Base-by-base conservation (phyloP, 1,140 invertebrate genomes). In the Hermetia illucens region DNA sequence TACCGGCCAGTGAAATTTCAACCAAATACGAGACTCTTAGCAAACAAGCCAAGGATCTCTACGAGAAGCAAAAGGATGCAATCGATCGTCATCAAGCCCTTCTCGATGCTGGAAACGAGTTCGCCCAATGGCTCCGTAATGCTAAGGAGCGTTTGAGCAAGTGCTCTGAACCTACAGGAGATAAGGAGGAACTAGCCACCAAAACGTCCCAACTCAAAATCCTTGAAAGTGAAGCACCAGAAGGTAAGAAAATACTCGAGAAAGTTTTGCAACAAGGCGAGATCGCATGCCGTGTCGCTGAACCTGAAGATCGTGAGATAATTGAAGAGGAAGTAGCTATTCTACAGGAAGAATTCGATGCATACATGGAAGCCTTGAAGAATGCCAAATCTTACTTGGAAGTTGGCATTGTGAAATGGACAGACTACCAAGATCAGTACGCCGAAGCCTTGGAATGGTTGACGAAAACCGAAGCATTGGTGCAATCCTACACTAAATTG, bases 381-480 rank as follows among this genome's bases (percentile, higher is more conserved):
- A 79, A 76, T 47, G 82, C 82, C 0, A 91, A 92, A 64, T 72
- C 71, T 42, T 67, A 88, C 18, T 68, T 96, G 4, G 89, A 95
- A 65, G 70, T 79, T 39, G 87, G 83, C 43, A 86, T 94, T 52
- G 85, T 90, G 0, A 89, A 91, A 62, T 94, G 90, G 90, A 86
- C 83, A 13, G 87, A 95, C 62, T 94, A 93, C 53, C 87, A 94
- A 63, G 87, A 93, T 56, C 86, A 92, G 49, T 89, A 89, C 52
- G 77, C 78, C 49, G 84, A 90, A 65, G 87, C 87, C 33, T 66
- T 79, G 36, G 79, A 88, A 47, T 93, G 88, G 88, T 65, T 94
- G 30, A 79, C 71, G 17, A 81, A 86, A 63, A 91, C 85, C 44
- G 89, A 95, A 62, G 71, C 74, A 29, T 51, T 83, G 37, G 82